Evolutionary conservation across 2,888 invertebrate species (phyloP).

Genomic region (Gymnoscelis rufifasciata): DNA sequence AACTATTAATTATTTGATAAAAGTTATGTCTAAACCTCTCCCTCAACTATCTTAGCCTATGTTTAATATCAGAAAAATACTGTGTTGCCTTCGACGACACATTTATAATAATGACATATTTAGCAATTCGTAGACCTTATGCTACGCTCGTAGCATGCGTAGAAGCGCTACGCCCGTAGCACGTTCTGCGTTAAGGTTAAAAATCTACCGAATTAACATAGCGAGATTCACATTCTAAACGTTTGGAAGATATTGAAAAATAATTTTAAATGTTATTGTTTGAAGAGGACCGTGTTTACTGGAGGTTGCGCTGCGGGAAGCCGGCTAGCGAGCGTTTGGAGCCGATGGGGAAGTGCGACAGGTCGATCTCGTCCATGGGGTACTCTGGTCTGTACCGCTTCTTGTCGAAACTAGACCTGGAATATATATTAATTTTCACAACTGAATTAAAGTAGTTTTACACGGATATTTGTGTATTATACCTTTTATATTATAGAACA

Average conservation of each 20-base stretch:
- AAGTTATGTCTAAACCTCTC: slow-evolving; percentile 47
- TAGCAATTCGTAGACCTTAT: slow-evolving; percentile 5
- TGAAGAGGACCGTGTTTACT: slow-evolving; percentile 19
- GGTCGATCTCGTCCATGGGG: slow-evolving; percentile 72
- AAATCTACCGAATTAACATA: slow-evolving; percentile 8
- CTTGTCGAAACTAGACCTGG: slow-evolving; percentile 50
- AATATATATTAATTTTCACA: slow-evolving; percentile 5
- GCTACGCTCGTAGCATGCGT: slow-evolving; percentile 3
- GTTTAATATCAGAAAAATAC: slow-evolving; percentile 14
- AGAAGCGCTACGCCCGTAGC: neutral
- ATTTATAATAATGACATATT: too few relatives aligned
- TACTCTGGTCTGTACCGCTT: slow-evolving; percentile 62
- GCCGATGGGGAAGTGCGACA: slow-evolving; percentile 68
- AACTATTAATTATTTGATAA: slow-evolving; percentile 28
- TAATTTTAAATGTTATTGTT: slow-evolving; percentile 9
- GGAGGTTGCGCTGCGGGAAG: slow-evolving; percentile 21
- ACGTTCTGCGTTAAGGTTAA: slow-evolving; percentile 2
- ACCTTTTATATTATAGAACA: too few relatives aligned
- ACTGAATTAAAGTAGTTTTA: neutral
- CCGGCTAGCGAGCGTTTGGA: slow-evolving; percentile 49
- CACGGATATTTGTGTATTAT: neutral
- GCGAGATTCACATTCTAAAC: slow-evolving; percentile 15
- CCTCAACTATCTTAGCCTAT: slow-evolving; percentile 33
- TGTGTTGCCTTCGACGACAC: neutral
- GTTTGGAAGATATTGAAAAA: slow-evolving; percentile 12